phyloP scores from a whole-genome alignment of 1,140 invertebrate species.

The Panulirus ornatus region DNA sequence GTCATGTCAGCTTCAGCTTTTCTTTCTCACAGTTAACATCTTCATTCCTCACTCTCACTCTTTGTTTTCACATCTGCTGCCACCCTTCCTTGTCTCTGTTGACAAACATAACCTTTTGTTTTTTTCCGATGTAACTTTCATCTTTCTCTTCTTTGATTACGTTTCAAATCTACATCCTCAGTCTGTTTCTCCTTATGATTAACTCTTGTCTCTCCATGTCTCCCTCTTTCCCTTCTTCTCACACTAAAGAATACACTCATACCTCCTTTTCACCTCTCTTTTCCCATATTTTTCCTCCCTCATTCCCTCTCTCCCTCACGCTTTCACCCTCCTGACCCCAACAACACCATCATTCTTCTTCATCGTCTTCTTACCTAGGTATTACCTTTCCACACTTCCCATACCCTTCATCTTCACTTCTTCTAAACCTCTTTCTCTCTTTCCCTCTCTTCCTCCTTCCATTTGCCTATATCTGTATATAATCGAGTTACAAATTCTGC shows the following conservation, averaged over 20 bases:
- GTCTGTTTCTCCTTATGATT: background rate
- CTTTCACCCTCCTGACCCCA: slow-evolving; percentile 44
- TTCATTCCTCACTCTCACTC: too few species aligned
- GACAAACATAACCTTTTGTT: too few species aligned
- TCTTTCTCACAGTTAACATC: too few species aligned
- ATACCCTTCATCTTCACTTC: slow-evolving; percentile 3
- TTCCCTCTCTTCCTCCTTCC: background rate
- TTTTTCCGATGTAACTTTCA: too few species aligned
- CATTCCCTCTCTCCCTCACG: slow-evolving; percentile 7
- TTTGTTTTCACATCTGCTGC: too few species aligned
- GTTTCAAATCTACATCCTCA: too few species aligned
- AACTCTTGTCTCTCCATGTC: background rate
- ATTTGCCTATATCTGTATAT: background rate
- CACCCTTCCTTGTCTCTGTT: too few species aligned
- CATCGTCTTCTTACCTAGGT: slow-evolving; percentile 17
- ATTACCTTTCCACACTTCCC: slow-evolving; percentile 6
- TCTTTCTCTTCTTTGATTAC: too few species aligned
- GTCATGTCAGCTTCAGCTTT: too few species aligned
- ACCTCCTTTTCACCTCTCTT: slow-evolving; percentile 4
- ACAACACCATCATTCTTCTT: slow-evolving; percentile 24
- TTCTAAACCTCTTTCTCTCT: slow-evolving; percentile 39
- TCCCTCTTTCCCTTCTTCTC: slow-evolving; percentile 31
- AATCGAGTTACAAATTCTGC: too few species aligned
- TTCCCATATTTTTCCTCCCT: background rate
- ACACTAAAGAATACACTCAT: background rate